phyloP scores from a whole-genome alignment of 1,140 invertebrate species.

The Penaeus japonicus region DNA sequence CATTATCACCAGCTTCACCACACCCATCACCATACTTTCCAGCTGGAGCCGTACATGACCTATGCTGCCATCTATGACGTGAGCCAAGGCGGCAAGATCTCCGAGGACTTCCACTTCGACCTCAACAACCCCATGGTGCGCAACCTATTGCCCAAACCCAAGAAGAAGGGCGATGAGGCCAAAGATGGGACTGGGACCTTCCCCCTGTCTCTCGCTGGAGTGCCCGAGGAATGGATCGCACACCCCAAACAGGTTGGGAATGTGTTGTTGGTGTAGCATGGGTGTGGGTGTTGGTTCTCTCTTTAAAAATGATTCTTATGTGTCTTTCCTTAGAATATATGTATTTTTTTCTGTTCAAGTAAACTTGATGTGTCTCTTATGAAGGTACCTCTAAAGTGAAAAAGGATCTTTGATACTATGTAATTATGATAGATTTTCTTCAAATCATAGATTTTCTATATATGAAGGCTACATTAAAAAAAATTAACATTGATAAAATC shows the following conservation, averaged over 20 bases:
- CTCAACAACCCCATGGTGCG: constrained; percentile 77
- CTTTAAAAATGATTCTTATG: too few relatives aligned
- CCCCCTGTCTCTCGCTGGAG: constrained; percentile 67
- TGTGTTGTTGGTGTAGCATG: background rate
- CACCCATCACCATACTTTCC: constrained; percentile 39
- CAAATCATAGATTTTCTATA: too few relatives aligned
- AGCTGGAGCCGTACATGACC: constrained; percentile 90
- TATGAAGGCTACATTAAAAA: constrained; percentile 7
- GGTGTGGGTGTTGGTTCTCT: too few relatives aligned
- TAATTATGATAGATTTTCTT: too few relatives aligned
- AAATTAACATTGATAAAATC: background rate
- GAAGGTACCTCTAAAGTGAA: too few relatives aligned
- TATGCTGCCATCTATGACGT: constrained; percentile 87
- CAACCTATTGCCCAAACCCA: constrained; percentile 68
- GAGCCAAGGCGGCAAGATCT: constrained; percentile 83
- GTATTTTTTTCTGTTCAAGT: background rate
- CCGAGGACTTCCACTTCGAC: constrained; percentile 93
- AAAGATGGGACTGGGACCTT: constrained; percentile 70
- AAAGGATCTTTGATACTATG: too few relatives aligned
- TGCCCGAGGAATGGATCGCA: constrained; percentile 74
- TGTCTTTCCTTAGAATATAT: too few relatives aligned
- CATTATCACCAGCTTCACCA: background rate
- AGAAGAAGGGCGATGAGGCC: constrained; percentile 60
- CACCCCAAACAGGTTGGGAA: constrained; percentile 69
- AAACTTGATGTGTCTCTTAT: too few relatives aligned